phyloP scores from a whole-genome alignment of 2,797 vertebrate genomes.

The Balearica regulorum region DNA sequence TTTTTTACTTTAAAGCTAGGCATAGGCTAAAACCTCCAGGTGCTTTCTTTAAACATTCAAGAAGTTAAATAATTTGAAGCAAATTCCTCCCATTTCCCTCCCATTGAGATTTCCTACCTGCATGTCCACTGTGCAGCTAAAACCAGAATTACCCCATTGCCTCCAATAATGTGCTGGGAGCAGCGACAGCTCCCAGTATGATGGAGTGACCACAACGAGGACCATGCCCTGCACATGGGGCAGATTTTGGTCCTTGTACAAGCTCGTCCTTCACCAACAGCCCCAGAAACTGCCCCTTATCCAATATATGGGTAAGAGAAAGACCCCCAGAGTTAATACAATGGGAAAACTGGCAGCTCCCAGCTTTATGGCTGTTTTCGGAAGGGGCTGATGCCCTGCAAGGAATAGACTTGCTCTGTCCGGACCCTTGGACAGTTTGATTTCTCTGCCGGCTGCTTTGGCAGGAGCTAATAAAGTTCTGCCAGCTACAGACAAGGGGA shows the following conservation, averaged over 20 bases:
- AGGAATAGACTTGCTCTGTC: background rate
- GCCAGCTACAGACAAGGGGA: background rate
- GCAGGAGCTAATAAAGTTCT: background rate
- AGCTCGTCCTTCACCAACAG: background rate
- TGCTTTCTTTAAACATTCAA: background rate
- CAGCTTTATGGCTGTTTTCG: background rate
- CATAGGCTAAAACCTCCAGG: background rate
- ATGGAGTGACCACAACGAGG: background rate
- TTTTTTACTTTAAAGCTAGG: background rate
- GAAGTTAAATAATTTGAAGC: background rate
- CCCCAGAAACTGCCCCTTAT: background rate
- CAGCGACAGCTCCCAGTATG: background rate
- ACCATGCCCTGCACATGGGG: background rate
- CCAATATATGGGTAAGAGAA: background rate
- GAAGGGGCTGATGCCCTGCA: background rate
- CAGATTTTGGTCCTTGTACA: background rate
- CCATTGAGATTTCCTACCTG: background rate
- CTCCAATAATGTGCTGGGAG: background rate
- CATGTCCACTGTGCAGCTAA: background rate
- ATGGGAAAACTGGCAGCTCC: background rate
- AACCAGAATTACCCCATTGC: background rate
- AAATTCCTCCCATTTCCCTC: background rate
- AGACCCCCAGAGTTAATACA: background rate
- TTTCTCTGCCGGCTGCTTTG: background rate
- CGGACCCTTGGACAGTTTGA: background rate